Evolutionary conservation across 2,797 vertebrate species (phyloP).

Genomic region (Scarus forsteni): DNA sequence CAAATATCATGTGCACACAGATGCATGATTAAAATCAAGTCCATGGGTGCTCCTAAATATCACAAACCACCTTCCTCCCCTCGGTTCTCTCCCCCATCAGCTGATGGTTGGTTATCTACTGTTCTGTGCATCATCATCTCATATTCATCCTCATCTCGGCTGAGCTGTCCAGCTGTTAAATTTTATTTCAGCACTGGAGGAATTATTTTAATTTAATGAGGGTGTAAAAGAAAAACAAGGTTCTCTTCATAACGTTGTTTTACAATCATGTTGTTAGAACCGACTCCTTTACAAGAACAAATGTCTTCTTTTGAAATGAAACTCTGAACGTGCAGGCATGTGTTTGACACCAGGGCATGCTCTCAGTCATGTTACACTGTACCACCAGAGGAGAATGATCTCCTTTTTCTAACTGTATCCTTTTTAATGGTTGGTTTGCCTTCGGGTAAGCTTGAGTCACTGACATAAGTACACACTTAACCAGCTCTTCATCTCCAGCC

Average conservation of each 20-base stretch:
- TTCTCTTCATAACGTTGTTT: constrained; percentile 30
- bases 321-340: constrained; percentile 38
- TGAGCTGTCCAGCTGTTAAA: constrained; percentile 14
- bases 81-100: constrained; percentile 57
- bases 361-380: constrained; percentile 64
- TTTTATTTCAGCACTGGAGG: constrained; percentile 36
- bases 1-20: background rate
- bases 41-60: background rate
- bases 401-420: constrained; percentile 27
- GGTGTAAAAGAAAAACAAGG: constrained; percentile 28
- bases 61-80: constrained; percentile 10
- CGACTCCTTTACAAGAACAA: background rate
- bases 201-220: constrained; percentile 13
- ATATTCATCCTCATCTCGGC: constrained; percentile 59
- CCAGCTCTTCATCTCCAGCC: constrained; percentile 38
- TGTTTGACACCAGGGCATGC: constrained; percentile 57
- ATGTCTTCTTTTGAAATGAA: constrained; percentile 34
- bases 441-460: constrained; percentile 21
- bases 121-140: constrained; percentile 80
- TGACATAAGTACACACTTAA: constrained; percentile 17
- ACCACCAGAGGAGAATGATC: constrained; percentile 53
- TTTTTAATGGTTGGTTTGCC: constrained; percentile 7
- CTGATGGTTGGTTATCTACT: constrained; percentile 71
- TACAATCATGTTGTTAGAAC: background rate
- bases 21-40: background rate